Percentiles rank a stretch among this genome's conserved stretches.
Conservation (phyloP, 2,113 vertebrate genomes). For the Setophaga petechia region DNA sequence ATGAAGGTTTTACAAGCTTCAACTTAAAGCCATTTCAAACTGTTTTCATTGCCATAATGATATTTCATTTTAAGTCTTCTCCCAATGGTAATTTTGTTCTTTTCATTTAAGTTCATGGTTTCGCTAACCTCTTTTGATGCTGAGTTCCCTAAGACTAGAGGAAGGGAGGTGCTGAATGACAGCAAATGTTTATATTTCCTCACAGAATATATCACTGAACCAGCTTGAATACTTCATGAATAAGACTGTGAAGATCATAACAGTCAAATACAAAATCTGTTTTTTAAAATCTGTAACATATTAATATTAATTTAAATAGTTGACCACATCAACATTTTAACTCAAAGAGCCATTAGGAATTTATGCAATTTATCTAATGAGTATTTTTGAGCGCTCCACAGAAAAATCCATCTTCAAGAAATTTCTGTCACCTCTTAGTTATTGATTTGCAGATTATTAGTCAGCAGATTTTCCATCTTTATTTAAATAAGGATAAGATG, state of each 20-base stretch:
- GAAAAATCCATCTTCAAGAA: not conserved
- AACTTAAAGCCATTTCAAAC: not conserved
- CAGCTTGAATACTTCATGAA: conserved; percentile 20
- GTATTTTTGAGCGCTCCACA: not conserved
- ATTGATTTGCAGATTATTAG: not conserved
- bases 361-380: not conserved
- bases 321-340: conserved; percentile 7
- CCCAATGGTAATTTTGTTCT: not conserved
- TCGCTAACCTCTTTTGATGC: not conserved
- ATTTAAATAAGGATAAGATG: not conserved
- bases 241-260: not conserved
- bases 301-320: conserved; percentile 21
- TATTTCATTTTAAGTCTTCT: not conserved
- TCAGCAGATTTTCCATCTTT: conserved; percentile 11
- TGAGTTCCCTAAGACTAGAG: not conserved
- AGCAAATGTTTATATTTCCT: conserved; percentile 29
- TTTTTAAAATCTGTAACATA: not conserved
- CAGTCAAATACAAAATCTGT: conserved; percentile 29
- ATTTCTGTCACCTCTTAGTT: not conserved
- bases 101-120: not conserved
- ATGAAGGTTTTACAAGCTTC: not conserved
- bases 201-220: conserved; percentile 1
- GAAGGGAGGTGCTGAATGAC: conserved; percentile 23
- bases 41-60: not conserved
- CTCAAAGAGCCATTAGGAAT: not conserved